Evolutionary conservation across 1,140 invertebrate genomes (phyloP), one percentile per base, ranked within the genome.

Genomic region (Aphelinus atriplicis): DNA sequence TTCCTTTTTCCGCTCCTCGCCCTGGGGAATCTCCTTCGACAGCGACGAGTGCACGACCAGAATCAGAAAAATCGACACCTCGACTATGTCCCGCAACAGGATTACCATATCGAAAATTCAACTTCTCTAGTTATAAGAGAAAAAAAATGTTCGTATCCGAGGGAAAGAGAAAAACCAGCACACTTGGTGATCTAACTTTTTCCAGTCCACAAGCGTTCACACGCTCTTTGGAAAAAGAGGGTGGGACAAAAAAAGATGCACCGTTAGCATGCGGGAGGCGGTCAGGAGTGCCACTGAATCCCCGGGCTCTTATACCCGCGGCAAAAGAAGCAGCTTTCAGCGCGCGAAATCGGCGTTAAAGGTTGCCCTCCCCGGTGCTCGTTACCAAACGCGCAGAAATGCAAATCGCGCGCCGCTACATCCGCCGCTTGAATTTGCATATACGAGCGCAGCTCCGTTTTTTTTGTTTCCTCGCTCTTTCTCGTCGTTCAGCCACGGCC

Each of bases 1-100:
- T n/a, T 56, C 62, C 61, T 71, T 50, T 3, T 75, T 65, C n/a
- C 47, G 43, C 42, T 69, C 65, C 10, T 66, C 63, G 46, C 53
- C 5, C 51, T 64, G 60, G 3, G 48, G 50, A 9, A 73, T 68
- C 9, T 73, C 64, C 10, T 61, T 73, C 1, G 64, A 6, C 10
- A 47, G 5, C 0, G 48, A 53, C 1, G 9, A 7, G 3, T 45
- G n/a, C 48, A 26, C 7, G 1, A 66, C 5, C 26, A 73, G 4
- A 3, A 67, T 46, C 1, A 61, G 56, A 7, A 68, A 45, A 7
- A 61, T 42, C 9, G 45, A 3, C n/a, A 42, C 53, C 50, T 7
- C 64, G 4, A 42, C n/a, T 6, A 3, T 53, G 10, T 4, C 3
- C 9, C 7, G 51, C 26, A 56, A 26, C 26, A 26, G 26, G 26